Base-by-base conservation (phyloP, 2,113 vertebrate genomes). In the Pachyramphus minor region DNA sequence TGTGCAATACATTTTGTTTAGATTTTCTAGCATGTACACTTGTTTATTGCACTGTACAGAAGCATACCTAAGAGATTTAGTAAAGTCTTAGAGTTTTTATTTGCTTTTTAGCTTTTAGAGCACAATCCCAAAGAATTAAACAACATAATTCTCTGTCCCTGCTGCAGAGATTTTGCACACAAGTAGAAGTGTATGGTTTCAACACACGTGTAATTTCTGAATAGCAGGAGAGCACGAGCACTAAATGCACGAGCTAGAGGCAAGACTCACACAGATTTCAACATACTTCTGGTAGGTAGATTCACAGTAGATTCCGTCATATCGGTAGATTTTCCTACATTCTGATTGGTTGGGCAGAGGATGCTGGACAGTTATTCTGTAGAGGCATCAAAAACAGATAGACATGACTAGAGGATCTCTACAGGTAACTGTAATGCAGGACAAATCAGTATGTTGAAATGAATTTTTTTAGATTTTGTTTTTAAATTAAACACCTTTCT, bases 261-360 rank as follows among this genome's bases (percentile, higher is more conserved):
- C 96, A 98, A 98, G 98, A 98, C 98, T 98, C 98, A 98, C 98
- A 98, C 98, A 98, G 98, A 98, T 98, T 98, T 98, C 98, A 98
- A 98, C 98, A 98, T 98, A 98, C 98, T 98, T 98, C 98, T 98
- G 98, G 98, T 98, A 98, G 98, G 98, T 98, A 98, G 98, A 98
- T 98, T 98, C 98, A 98, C 98, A 98, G 98, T 98, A 98, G 98
- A 98, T 98, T 97, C 98, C 98, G 98, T 98, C 98, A 98, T 98
- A 98, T 98, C 98, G 97, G 98, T 98, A 98, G 98, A 98, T 98
- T 98, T 98, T 98, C 98, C 98, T 98, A 98, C 98, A 98, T 98
- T 98, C 98, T 98, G 98, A 98, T 97, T 98, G 98, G 98, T 98
- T 98, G 98, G 98, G 98, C 98, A 98, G 98, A 98, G 98, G 98